Evolutionary conservation across 2,113 vertebrate genomes (phyloP).

Genomic region (Erythrocercus mccallii): DNA sequence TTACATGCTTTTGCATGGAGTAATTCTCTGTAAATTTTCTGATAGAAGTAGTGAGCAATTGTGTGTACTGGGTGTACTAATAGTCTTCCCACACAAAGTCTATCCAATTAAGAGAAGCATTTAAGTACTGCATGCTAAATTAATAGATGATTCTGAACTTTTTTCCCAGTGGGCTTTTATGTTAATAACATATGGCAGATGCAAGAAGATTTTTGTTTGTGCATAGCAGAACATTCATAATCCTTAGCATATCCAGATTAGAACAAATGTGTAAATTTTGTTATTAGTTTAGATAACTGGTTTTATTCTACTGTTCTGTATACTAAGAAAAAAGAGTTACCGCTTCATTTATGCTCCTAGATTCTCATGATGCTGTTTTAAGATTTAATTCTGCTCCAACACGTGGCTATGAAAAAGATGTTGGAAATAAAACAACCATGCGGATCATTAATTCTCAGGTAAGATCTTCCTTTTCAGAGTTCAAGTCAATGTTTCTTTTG

Average conservation of each 20-base stretch:
- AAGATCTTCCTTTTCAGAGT: constrained; percentile 39
- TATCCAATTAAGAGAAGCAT: constrained; percentile 1
- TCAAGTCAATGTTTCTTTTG: background rate
- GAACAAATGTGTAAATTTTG: background rate
- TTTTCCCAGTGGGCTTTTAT: background rate
- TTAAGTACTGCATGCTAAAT: background rate
- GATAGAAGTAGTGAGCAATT: background rate
- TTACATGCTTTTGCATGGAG: background rate
- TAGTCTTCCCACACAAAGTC: background rate
- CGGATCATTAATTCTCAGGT: constrained; percentile 98
- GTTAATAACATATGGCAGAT: background rate
- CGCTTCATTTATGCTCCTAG: constrained; percentile 72
- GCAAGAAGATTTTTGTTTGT: background rate
- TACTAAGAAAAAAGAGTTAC: background rate
- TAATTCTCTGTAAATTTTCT: background rate
- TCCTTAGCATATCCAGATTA: background rate
- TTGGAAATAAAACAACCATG: constrained; percentile 94
- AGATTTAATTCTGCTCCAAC: constrained; percentile 97
- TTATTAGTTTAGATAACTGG: background rate
- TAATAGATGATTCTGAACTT: background rate
- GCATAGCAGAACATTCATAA: background rate
- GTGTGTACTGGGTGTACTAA: background rate
- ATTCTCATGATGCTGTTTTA: constrained; percentile 93
- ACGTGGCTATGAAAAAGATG: constrained; percentile 89
- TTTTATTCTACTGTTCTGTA: background rate